A percentile compares a stretch with the other conserved stretches of the same genome.
phyloP scores from a whole-genome alignment of 2,113 vertebrate species.

The Nibea coibor region DNA sequence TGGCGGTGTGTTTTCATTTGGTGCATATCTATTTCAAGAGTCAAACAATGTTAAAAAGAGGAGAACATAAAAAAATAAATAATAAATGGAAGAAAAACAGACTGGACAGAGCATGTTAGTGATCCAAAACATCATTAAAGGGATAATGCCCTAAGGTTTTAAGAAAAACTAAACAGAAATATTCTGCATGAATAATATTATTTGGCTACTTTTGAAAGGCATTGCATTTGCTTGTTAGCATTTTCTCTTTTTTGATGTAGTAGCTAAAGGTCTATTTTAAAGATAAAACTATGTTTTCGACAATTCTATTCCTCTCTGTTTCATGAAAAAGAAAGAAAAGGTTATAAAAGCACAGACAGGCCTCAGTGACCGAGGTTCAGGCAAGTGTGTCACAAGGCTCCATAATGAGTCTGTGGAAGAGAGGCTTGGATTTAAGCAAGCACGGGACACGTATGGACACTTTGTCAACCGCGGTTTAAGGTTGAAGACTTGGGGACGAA shows the following conservation, averaged over 20 bases:
- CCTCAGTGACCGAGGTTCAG: slow-evolving; percentile 17
- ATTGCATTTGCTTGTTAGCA: slow-evolving; percentile 53
- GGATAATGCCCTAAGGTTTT: slow-evolving; percentile 49
- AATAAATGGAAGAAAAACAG: neutral
- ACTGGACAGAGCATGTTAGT: neutral
- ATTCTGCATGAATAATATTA: slow-evolving; percentile 36
- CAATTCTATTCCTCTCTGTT: neutral
- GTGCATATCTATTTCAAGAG: slow-evolving; percentile 32
- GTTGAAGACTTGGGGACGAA: slow-evolving; percentile 12
- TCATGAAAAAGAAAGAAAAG: slow-evolving; percentile 6
- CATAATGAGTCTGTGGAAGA: slow-evolving; percentile 14
- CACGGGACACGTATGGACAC: slow-evolving; percentile 4
- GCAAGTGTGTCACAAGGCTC: slow-evolving; percentile 53
- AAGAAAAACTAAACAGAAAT: slow-evolving; percentile 49
- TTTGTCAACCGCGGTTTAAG: slow-evolving; percentile 30
- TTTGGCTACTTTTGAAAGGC: slow-evolving; percentile 64
- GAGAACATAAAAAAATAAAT: slow-evolving; percentile 6
- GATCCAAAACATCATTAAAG: slow-evolving; percentile 44
- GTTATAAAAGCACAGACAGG: neutral
- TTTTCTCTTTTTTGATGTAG: slow-evolving; percentile 26
- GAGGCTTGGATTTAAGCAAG: slow-evolving; percentile 14
- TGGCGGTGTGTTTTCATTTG: slow-evolving; percentile 26
- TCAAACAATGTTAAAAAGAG: slow-evolving; percentile 10
- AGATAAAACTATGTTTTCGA: neutral
- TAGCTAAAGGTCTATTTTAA: slow-evolving; percentile 6